These are phyloP conservation scores for Himalopsyche kuldschensis DNA, from an alignment of 2,888 invertebrate species.

Conservation along the genomic window DNA sequence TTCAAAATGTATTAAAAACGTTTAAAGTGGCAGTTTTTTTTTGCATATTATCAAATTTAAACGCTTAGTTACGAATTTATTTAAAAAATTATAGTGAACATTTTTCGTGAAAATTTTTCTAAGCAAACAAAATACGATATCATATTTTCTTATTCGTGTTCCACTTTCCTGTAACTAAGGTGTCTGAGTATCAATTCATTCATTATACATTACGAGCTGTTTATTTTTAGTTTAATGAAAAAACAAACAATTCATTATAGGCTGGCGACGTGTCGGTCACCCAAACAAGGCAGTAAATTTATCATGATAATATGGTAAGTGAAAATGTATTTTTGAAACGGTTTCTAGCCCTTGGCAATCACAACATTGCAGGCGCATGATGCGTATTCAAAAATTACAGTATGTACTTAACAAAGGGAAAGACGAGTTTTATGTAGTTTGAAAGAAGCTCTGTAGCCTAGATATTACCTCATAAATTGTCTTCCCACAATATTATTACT, in stretches of 20 bases:
- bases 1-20: no score
- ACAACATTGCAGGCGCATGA: background rate
- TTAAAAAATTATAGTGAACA: no score
- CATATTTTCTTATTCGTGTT: background rate
- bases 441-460: no score
- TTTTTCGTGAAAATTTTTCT: background rate
- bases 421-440: no score
- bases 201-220: constrained; percentile 12
- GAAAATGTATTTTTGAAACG: constrained; percentile 19
- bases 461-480: no score
- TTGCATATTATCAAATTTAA: background rate
- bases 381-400: no score
- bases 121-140: background rate
- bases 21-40: background rate
- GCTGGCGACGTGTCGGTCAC: constrained; percentile 21
- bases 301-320: constrained; percentile 18
- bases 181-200: background rate
- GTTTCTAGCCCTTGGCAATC: background rate
- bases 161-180: background rate
- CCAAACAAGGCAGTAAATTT: constrained; percentile 24
- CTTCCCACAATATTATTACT: no score
- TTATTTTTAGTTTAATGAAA: constrained; percentile 21
- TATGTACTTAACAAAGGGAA: no score
- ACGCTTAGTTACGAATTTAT: no score
- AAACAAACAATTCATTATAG: constrained; percentile 30